Evolutionary conservation across 2,888 invertebrate genomes (phyloP).

Genomic region (Latheticus oryzae): DNA sequence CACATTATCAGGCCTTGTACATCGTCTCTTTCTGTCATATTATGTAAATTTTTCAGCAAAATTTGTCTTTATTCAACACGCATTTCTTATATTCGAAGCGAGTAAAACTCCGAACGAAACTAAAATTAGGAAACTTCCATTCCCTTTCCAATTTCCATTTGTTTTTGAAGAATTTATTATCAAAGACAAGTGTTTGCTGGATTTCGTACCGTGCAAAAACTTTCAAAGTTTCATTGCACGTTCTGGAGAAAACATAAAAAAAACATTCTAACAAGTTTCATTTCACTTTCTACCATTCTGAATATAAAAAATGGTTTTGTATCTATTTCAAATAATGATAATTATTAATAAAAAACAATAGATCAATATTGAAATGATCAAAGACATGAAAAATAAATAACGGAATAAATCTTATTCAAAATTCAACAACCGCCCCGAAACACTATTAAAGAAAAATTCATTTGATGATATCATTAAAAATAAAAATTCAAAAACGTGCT

Average conservation of each 20-base stretch:
- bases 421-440: too few relatives aligned
- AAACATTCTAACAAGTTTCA: too few relatives aligned
- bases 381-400: constrained; percentile 1
- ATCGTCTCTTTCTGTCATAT: constrained; percentile 26
- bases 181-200: constrained; percentile 38
- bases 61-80: constrained; percentile 33
- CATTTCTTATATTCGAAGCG: constrained; percentile 18
- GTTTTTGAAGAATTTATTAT: constrained; percentile 39
- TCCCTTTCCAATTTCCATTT: constrained; percentile 40
- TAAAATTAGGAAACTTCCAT: constrained; percentile 41
- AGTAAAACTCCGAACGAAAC: constrained; percentile 32
- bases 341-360: too few relatives aligned
- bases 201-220: constrained; percentile 30
- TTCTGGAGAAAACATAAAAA: constrained; percentile 13
- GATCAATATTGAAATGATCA: constrained; percentile 2
- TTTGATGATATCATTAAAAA: too few relatives aligned
- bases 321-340: too few relatives aligned
- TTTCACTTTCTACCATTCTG: too few relatives aligned
- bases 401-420: too few relatives aligned
- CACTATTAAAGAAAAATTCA: too few relatives aligned
- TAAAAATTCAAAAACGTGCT: too few relatives aligned
- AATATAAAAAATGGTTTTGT: too few relatives aligned
- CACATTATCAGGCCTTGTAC: constrained; percentile 33
- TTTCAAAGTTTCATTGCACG: constrained; percentile 28
- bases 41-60: constrained; percentile 31